Percentiles rank a stretch among this genome's conserved stretches.
Conservation (phyloP, 1,140 invertebrate species). For the Lepidostoma basale region DNA sequence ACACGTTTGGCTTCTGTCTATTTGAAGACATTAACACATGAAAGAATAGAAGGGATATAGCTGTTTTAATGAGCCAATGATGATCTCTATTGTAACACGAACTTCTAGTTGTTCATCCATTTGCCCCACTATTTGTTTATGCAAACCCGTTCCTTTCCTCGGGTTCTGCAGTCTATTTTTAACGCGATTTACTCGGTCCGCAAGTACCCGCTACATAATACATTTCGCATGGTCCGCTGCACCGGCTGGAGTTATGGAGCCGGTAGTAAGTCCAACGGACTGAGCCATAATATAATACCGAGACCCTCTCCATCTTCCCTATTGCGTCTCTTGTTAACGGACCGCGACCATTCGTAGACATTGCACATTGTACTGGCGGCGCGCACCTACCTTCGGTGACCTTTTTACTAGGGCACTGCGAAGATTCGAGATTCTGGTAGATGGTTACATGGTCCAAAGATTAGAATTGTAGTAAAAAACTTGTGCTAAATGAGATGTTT, state of each 20-base stretch:
- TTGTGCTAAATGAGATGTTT: no score
- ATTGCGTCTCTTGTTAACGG: slow-evolving; percentile 5
- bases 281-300: neutral
- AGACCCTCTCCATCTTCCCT: neutral
- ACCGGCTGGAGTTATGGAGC: neutral
- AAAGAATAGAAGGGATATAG: no score
- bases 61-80: no score
- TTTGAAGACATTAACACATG: no score
- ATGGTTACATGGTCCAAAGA: neutral
- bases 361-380: slow-evolving; percentile 16
- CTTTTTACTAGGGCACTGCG: no score
- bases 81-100: no score
- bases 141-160: no score
- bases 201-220: neutral
- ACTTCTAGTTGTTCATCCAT: no score
- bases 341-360: slow-evolving; percentile 6
- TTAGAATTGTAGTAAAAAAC: neutral
- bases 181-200: slow-evolving; percentile 8
- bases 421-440: no score
- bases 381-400: neutral
- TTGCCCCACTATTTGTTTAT: no score
- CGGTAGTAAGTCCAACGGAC: neutral
- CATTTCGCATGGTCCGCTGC: slow-evolving; percentile 5
- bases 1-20: no score
- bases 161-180: no score